Evolutionary conservation across 2,113 vertebrate genomes (phyloP), one percentile per base, ranked within the genome.

Genomic region (Leucosticte australis): DNA sequence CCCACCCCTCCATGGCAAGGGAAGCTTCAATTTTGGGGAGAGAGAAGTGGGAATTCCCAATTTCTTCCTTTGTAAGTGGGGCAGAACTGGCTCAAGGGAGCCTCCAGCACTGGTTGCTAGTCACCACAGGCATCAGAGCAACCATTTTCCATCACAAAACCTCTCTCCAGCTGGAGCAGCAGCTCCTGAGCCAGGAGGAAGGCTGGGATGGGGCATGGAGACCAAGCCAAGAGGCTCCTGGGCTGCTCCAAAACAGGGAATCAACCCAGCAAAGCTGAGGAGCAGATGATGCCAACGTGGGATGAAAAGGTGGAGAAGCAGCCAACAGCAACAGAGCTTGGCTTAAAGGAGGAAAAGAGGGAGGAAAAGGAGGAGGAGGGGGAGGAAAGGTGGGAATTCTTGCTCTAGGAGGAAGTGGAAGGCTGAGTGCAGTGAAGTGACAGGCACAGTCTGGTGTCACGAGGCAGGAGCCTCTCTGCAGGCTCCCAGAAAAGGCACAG

Each of bases 141-240:
- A 92, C 68, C 7, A 65, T 67, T 91, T 91, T 90, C 77, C 87
- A 85, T 23, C 82, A 82, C 89, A 76, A 68, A 76, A 41, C n/a
- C 41, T 84, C 73, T 35, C 12, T 17, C 18, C n/a, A 80, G 31
- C 69, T 41, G 52, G 31, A 91, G 27, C 0, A 2, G 41, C 41
- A 46, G 62, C 33, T 49, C 83, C 41, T 27, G 12, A 47, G 60
- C 7, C 1, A 2, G 13, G 30, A 80, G 13, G 13, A 39, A 63
- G 39, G 12, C 13, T 50, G 44, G 60, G 77, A 65, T 37, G 50
- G 24, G 60, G 15, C 33, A 30, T 0, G 2, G 35, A 68, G 76
- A 70, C 18, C 41, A 41, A 65, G 49, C 11, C 53, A 44, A 21
- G 2, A 14, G 47, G 75, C 46, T 83, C 26, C 31, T 18, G 30